Percentiles rank a stretch among this genome's conserved stretches.
phyloP scores from a whole-genome alignment of 1,140 invertebrate genomes.

The Diorhabda carinulata region DNA sequence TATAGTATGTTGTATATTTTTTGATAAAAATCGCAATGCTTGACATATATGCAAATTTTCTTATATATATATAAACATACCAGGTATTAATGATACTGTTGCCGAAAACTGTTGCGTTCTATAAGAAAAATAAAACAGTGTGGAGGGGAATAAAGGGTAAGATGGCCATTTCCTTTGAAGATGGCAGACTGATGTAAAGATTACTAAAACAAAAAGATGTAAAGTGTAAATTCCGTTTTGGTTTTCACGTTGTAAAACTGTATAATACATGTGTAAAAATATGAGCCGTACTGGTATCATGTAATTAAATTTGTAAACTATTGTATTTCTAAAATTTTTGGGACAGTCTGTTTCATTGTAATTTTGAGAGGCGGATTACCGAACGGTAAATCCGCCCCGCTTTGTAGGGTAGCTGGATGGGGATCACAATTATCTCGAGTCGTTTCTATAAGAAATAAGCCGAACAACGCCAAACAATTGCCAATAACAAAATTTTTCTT shows the following conservation, averaged over 20 bases:
- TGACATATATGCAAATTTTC: not conserved
- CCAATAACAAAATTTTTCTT: no score
- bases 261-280: slow-evolving; percentile 49
- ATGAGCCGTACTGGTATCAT: slow-evolving; percentile 41
- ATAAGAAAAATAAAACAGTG: slow-evolving; percentile 21
- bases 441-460: not conserved
- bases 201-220: slow-evolving; percentile 45
- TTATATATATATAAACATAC: not conserved
- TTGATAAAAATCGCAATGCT: no score
- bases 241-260: slow-evolving; percentile 45
- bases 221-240: slow-evolving; percentile 49
- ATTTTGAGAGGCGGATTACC: slow-evolving; percentile 21
- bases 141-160: slow-evolving; percentile 35
- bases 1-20: no score
- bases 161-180: slow-evolving; percentile 34
- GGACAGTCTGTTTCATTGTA: slow-evolving; percentile 42
- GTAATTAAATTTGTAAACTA: slow-evolving; percentile 46
- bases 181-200: slow-evolving; percentile 48
- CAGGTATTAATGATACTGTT: not conserved
- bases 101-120: not conserved
- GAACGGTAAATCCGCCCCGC: slow-evolving; percentile 26
- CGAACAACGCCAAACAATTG: not conserved
- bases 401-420: slow-evolving; percentile 49
- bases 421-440: slow-evolving; percentile 38
- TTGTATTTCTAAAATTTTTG: slow-evolving; percentile 42